Evolutionary conservation across 2,113 vertebrate genomes (phyloP).

Genomic region (Cephalopterus ornatus): DNA sequence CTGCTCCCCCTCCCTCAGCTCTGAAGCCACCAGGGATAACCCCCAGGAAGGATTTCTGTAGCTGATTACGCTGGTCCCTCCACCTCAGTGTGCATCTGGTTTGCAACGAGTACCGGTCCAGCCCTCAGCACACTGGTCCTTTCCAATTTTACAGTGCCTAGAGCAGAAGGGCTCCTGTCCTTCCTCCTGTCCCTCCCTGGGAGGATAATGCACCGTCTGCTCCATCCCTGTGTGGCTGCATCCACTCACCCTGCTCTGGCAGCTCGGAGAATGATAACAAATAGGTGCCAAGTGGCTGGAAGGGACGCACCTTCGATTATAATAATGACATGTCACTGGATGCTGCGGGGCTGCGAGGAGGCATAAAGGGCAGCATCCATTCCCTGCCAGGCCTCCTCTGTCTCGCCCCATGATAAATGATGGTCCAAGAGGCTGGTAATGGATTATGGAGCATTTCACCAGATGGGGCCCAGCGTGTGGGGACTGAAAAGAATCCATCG

Average conservation of each 20-base stretch:
- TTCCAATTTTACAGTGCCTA: accelerated
- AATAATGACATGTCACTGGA: neutral
- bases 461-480: neutral
- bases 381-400: constrained; percentile 2
- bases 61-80: neutral
- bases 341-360: neutral
- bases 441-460: neutral
- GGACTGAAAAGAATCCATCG: neutral
- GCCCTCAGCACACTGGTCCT: neutral
- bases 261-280: neutral
- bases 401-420: neutral
- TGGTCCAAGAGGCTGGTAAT: neutral
- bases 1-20: neutral
- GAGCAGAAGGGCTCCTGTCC: neutral
- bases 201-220: accelerated
- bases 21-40: neutral
- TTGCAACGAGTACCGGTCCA: accelerated
- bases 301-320: neutral
- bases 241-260: neutral
- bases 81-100: accelerated
- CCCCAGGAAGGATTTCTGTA: neutral
- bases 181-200: neutral
- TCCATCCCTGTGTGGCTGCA: neutral
- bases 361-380: constrained; percentile 14
- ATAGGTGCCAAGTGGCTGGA: neutral